These are phyloP conservation scores for Isichthys henryi DNA, from an alignment of 2,113 vertebrate species.

Conservation along the genomic window DNA sequence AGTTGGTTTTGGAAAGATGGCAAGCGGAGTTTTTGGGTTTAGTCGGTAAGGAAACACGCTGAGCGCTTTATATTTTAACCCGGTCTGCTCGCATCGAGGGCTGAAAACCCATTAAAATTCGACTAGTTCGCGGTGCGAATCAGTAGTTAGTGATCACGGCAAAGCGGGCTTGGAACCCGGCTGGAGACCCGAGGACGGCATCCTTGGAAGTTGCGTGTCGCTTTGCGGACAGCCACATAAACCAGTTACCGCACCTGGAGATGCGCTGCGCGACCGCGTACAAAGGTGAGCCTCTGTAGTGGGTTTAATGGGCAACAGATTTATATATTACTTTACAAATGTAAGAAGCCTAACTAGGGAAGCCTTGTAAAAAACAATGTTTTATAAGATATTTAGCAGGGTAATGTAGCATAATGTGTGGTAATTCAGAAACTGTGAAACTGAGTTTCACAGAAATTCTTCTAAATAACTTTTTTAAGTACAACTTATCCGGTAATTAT, in stretches of 20 bases:
- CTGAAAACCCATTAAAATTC: neutral
- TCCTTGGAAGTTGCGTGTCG: neutral
- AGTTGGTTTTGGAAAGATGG: neutral
- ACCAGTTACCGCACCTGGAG: neutral
- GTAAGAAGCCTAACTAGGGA: too few species aligned
- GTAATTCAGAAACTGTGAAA: neutral
- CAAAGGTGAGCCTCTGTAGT: neutral
- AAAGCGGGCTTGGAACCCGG: neutral
- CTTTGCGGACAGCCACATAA: neutral
- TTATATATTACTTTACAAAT: neutral
- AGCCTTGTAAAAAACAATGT: neutral
- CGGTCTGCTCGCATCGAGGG: neutral
- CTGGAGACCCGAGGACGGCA: neutral
- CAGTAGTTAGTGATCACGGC: neutral
- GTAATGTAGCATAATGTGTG: neutral
- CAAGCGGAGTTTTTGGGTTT: neutral
- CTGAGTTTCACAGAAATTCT: neutral
- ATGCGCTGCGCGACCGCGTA: neutral
- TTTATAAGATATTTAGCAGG: neutral
- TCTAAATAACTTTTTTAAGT: neutral
- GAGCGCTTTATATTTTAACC: neutral
- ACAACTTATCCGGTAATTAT: neutral
- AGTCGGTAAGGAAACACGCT: neutral
- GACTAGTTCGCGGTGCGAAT: neutral
- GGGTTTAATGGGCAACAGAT: neutral